Evolutionary conservation across 2,797 vertebrate genomes (phyloP), one percentile per base, ranked within the genome.

Genomic region (Gastrophryne carolinensis): DNA sequence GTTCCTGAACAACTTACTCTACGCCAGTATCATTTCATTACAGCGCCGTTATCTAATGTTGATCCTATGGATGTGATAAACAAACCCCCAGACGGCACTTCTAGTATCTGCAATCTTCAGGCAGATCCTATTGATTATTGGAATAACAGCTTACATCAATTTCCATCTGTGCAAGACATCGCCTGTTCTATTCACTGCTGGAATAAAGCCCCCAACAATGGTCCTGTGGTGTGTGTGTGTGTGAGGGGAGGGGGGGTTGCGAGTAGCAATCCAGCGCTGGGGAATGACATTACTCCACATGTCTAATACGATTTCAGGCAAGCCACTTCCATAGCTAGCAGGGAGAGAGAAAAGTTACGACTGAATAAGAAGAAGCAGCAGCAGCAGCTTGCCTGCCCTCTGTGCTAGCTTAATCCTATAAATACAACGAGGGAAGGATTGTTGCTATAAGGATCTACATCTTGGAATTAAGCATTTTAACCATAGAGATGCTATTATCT

Each of bases 81-180:
- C 15, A 17, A 23, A 47, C 23, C 37, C 19, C 19, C 29, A 65
- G 9, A 32, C 12, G 24, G 10, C 12, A 66, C 35, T 7, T 24
- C 13, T 23, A 26, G 21, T 66, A 29, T n/a, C n/a, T 29, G 37
- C n/a, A 64, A 6, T 9, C 39, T 47, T 34, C 3, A 15, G 29
- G 5, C 23, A 13, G 47, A 17, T 52, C 44, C 23, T 11, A 1
- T 73, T 73, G 30, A 73, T 73, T 73, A 54, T 21, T 44, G 11
- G 34, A 37, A 15, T 27, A 13, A 9, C 35, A 23, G 1, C 12
- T 0, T 21, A 10, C 19, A 37, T 50, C 39, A 53, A 73, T 54
- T 73, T 47, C 41, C 71, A 64, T 52, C 50, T 62, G 23, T 39
- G 39, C 39, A 29, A 23, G 0, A 7, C 58, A 29, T n/a, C 26